Conservation (phyloP, 2,888 invertebrate species). For the Spicauda simplicius region DNA sequence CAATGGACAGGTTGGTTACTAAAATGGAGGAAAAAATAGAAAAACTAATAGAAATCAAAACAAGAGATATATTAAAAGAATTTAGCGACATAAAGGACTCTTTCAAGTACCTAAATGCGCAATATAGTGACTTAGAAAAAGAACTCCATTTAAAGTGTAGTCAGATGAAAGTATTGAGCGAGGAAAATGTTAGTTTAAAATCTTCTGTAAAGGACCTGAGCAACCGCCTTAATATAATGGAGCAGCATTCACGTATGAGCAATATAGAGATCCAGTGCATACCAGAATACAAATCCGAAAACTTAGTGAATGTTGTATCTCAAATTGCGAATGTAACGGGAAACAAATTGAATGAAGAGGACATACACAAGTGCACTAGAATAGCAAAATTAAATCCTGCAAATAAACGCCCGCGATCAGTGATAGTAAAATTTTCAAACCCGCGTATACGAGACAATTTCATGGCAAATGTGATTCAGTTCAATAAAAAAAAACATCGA, state of each 20-base stretch:
- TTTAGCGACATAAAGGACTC: conserved; percentile 21
- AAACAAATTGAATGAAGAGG: too few species aligned
- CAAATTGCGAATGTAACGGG: conserved; percentile 19
- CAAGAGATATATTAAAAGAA: conserved; percentile 28
- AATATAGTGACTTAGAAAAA: conserved; percentile 21
- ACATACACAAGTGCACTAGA: too few species aligned
- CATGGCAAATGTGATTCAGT: conserved; percentile 18
- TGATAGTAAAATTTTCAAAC: conserved; percentile 34
- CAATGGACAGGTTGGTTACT: not conserved
- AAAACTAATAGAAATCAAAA: conserved; percentile 18
- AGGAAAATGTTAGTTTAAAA: conserved; percentile 21
- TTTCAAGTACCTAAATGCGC: not conserved
- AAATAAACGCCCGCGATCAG: not conserved
- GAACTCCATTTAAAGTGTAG: conserved; percentile 13
- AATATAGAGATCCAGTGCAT: conserved; percentile 40
- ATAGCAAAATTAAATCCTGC: conserved; percentile 1
- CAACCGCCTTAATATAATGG: conserved; percentile 25
- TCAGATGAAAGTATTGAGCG: not conserved
- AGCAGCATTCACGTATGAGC: conserved; percentile 34
- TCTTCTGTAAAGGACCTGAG: conserved; percentile 16
- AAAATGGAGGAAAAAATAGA: conserved; percentile 11
- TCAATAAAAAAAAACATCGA: conserved; percentile 21
- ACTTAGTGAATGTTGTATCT: conserved; percentile 24
- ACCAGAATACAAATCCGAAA: conserved; percentile 38
- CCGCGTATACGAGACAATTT: conserved; percentile 32